Evolutionary conservation across 2,113 vertebrate species (phyloP).

Genomic region (Catharus minimus): DNA sequence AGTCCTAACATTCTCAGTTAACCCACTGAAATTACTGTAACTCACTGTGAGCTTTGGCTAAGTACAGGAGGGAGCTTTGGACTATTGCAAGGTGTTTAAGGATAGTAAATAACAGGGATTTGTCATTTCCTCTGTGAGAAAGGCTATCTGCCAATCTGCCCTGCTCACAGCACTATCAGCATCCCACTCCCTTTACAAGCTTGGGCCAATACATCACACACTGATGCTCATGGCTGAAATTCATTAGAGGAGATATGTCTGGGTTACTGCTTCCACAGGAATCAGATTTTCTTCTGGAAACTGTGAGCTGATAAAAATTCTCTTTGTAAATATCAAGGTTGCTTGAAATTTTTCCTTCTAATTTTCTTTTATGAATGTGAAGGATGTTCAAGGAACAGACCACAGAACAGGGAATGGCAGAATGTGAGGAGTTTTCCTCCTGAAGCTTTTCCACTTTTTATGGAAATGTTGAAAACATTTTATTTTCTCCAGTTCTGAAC

Average conservation of each 20-base stretch:
- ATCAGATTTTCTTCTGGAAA: constrained; percentile 27
- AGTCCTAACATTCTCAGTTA: fast-evolving
- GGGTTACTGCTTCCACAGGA: not conserved
- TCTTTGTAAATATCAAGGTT: not conserved
- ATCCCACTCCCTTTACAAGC: not conserved
- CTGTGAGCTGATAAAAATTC: constrained; percentile 32
- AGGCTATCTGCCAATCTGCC: constrained; percentile 8
- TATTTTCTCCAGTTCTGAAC: not conserved
- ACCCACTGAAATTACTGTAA: not conserved
- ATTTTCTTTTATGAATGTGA: not conserved
- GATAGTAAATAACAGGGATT: not conserved
- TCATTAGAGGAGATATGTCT: constrained; percentile 8
- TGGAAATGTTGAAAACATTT: not conserved
- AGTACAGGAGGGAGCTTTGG: not conserved
- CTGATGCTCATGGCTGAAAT: not conserved
- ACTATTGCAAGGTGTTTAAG: not conserved
- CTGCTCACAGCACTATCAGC: fast-evolving
- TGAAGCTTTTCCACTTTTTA: not conserved
- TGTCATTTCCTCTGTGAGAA: not conserved
- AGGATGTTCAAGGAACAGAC: not conserved
- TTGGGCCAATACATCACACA: not conserved
- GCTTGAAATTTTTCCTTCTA: not conserved
- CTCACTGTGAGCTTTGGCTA: not conserved
- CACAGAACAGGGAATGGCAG: not conserved
- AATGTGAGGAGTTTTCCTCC: not conserved